These are phyloP conservation scores for Pteropus rufus DNA, from an alignment of 2,797 vertebrate genomes.

Conservation along the genomic window DNA sequence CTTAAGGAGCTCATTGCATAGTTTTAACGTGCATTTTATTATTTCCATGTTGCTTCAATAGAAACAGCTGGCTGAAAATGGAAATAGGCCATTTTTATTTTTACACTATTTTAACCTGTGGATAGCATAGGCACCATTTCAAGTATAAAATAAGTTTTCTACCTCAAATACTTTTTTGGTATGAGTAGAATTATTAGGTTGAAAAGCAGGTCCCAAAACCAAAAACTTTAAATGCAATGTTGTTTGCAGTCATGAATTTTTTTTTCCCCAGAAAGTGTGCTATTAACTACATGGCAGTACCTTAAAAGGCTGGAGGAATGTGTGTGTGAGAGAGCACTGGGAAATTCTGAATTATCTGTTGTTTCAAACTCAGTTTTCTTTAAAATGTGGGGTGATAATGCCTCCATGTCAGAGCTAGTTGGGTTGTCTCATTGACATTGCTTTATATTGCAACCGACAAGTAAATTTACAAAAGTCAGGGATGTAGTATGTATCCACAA, in stretches of 20 bases:
- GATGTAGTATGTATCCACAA: neutral
- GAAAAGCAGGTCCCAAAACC: neutral
- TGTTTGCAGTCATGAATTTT: neutral
- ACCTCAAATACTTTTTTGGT: neutral
- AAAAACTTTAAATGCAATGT: neutral
- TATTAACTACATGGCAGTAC: neutral
- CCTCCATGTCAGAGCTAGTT: neutral
- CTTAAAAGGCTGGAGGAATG: neutral
- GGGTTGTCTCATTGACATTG: neutral
- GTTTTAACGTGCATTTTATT: constrained; percentile 72
- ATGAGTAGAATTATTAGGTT: neutral
- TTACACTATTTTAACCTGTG: neutral
- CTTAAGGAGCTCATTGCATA: constrained; percentile 67
- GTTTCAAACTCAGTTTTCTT: neutral
- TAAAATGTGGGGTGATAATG: neutral
- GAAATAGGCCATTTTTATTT: constrained; percentile 45
- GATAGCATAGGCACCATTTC: neutral
- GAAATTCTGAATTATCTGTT: neutral
- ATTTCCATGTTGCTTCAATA: constrained; percentile 55
- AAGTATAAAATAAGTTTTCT: neutral
- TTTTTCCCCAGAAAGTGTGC: neutral
- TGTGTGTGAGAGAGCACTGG: neutral
- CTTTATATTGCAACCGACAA: neutral
- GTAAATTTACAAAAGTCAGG: neutral
- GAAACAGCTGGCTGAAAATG: constrained; percentile 60